A percentile compares a stretch with the other conserved stretches of the same genome.
Evolutionary conservation across 2,797 vertebrate species (phyloP).

Genomic region (Lophura swinhoii): DNA sequence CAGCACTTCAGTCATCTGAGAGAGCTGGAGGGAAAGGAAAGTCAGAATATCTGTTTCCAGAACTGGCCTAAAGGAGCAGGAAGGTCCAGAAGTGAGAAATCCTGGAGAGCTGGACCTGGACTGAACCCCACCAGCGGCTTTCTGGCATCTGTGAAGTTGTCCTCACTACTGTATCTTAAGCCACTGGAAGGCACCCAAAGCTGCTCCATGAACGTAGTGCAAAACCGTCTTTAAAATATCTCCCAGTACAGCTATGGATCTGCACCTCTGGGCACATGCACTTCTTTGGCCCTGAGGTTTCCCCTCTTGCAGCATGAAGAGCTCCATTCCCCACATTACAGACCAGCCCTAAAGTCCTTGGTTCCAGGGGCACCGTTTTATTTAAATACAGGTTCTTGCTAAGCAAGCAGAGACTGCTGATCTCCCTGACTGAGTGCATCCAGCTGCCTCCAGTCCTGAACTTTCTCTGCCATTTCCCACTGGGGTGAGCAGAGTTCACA

Average conservation of each 20-base stretch:
- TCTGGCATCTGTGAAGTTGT: not conserved
- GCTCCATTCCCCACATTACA: not conserved
- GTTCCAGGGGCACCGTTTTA: not conserved
- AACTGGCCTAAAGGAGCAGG: not conserved
- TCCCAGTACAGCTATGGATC: not conserved
- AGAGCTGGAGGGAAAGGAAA: not conserved
- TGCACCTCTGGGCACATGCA: not conserved
- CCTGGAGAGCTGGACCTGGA: not conserved
- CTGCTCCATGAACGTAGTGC: not conserved
- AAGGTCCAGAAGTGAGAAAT: not conserved
- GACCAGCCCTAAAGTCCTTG: not conserved
- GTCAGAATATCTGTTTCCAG: not conserved
- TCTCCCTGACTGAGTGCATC: not conserved
- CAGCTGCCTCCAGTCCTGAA: not conserved
- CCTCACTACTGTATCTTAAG: not conserved
- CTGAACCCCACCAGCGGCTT: not conserved
- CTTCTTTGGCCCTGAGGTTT: not conserved
- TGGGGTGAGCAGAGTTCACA: conserved; percentile 17
- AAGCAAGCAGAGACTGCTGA: not conserved
- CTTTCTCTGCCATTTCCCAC: conserved; percentile 3
- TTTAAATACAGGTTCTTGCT: not conserved
- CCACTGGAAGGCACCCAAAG: not conserved
- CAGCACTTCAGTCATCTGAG: not conserved
- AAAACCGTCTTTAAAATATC: not conserved
- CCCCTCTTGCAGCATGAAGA: not conserved